phyloP scores from a whole-genome alignment of 2,113 vertebrate species.

The Seriola dumerili region DNA sequence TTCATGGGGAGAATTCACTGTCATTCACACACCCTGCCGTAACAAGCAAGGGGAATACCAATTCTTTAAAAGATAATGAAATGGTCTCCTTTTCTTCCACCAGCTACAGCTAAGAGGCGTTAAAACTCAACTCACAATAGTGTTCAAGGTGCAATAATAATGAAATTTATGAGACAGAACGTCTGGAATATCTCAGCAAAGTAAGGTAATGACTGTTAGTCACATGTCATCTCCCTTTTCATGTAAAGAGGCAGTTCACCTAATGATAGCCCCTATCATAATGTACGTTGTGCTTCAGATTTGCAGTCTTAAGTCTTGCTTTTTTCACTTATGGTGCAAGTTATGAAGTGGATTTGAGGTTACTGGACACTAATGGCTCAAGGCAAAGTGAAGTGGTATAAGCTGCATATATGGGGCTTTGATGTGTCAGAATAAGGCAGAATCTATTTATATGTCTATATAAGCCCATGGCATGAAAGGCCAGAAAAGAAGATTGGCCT shows the following conservation, averaged over 20 bases:
- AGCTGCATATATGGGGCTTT: slow-evolving; percentile 67
- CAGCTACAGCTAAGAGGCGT: slow-evolving; percentile 14
- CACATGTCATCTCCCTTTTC: slow-evolving; percentile 25
- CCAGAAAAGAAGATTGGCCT: slow-evolving; percentile 64
- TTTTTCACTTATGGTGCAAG: slow-evolving; percentile 42
- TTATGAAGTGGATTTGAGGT: slow-evolving; percentile 52
- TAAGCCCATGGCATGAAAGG: slow-evolving; percentile 62
- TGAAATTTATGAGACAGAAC: slow-evolving; percentile 41
- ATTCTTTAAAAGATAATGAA: slow-evolving; percentile 49
- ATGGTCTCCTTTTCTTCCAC: slow-evolving; percentile 4
- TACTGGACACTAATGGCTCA: slow-evolving; percentile 48
- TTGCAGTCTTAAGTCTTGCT: slow-evolving; percentile 25
- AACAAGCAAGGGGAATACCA: slow-evolving; percentile 62
- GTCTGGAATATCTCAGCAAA: slow-evolving; percentile 37
- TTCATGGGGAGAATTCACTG: slow-evolving; percentile 65
- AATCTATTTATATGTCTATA: slow-evolving; percentile 68
- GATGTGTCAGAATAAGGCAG: slow-evolving; percentile 65
- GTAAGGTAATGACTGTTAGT: slow-evolving; percentile 31
- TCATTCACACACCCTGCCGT: slow-evolving; percentile 57
- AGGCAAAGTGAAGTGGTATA: slow-evolving; percentile 48
- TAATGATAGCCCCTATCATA: slow-evolving; percentile 45
- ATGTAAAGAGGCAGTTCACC: slow-evolving; percentile 17
- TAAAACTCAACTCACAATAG: slow-evolving; percentile 28
- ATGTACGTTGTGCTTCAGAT: slow-evolving; percentile 29
- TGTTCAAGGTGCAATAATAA: slow-evolving; percentile 50